A percentile compares a stretch with the other conserved stretches of the same genome.
phyloP scores from a whole-genome alignment of 2,888 invertebrate species.

The Cataglyphis albicans region DNA sequence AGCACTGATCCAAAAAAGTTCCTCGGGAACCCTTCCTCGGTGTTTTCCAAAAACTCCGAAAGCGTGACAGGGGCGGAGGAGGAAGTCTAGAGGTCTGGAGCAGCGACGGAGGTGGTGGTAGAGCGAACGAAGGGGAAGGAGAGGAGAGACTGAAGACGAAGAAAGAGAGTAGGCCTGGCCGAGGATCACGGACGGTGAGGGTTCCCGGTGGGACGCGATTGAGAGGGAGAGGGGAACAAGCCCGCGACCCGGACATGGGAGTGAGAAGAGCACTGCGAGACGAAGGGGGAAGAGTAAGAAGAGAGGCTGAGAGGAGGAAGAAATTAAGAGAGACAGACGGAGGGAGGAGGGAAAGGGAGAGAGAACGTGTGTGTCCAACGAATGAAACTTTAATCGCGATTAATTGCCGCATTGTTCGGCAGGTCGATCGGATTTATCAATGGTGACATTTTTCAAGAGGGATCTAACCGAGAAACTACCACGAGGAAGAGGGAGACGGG shows the following conservation, averaged over 20 bases:
- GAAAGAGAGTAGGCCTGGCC: constrained; percentile 42
- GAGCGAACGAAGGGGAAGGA: constrained; percentile 31
- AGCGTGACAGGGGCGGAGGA: constrained; percentile 43
- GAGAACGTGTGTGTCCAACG: not conserved
- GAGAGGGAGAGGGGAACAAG: constrained; percentile 34
- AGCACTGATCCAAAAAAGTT: constrained; percentile 78
- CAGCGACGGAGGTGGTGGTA: constrained; percentile 19
- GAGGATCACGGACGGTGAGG: constrained; percentile 48
- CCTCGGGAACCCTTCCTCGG: constrained; percentile 63
- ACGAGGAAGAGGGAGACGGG: not conserved
- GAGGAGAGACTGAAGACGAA: constrained; percentile 39
- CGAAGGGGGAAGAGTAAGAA: constrained; percentile 2
- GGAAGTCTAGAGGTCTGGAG: constrained; percentile 5
- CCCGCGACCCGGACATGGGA: constrained; percentile 49
- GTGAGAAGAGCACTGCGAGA: constrained; percentile 40
- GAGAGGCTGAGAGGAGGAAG: not conserved
- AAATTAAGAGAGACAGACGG: constrained; percentile 31
- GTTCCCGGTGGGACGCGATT: constrained; percentile 15
- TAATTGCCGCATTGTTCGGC: constrained; percentile 51
- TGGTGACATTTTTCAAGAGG: not conserved
- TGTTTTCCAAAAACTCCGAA: constrained; percentile 62
- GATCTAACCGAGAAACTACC: not conserved
- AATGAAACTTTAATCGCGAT: constrained; percentile 52
- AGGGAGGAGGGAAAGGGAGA: constrained; percentile 2
- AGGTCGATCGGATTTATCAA: constrained; percentile 56